Base-by-base conservation (phyloP, 2,797 vertebrate genomes). In the Rhodeus uyekii region DNA sequence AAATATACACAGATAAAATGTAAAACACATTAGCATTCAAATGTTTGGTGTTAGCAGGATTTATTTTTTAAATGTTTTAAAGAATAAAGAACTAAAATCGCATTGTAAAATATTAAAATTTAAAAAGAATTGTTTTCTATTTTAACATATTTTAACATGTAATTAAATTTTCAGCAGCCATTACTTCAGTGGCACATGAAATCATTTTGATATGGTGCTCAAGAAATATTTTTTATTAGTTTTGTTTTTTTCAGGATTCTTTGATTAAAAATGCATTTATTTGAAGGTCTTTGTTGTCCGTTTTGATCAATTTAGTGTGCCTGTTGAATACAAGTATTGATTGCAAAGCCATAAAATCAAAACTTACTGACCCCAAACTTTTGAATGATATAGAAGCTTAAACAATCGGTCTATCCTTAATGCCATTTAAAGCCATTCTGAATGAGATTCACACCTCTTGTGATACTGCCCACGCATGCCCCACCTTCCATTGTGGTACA, bases 401-500 rank as follows among this genome's bases (percentile, higher is more conserved):
- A 39, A 39, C 24, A 22, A 58, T 55, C 14, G 19, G 50, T 8
- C n/a, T 60, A 60, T 39, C 9, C 36, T 27, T 58, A 75, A 75
- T 22, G 34, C 18, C 69, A 73, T 36, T 53, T 22, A 58, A 75
- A 75, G 53, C 2, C 36, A 27, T 27, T 42, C 10, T 39, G 22
- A 65, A 24, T 36, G 27, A 78, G 46, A 32, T 50, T 77, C 80
- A 83, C 68, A 75, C 77, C 46, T 50, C 77, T 34, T 60, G 44
- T 84, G 75, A 80, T 48, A 76, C n/a, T 48, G 65, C 24, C 19
- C 14, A 78, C 44, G 19, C 34, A 16, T 8, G 53, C 71, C 72
- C 65, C 34, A 73, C 79, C 73, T 64, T 88, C 69, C 73, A 77
- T 27, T 87, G 86, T 81, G 87, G 85, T 34, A 78, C 60, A 55